phyloP scores from a whole-genome alignment of 1,140 invertebrate species.

The Cyrtorhinus lividipennis region DNA sequence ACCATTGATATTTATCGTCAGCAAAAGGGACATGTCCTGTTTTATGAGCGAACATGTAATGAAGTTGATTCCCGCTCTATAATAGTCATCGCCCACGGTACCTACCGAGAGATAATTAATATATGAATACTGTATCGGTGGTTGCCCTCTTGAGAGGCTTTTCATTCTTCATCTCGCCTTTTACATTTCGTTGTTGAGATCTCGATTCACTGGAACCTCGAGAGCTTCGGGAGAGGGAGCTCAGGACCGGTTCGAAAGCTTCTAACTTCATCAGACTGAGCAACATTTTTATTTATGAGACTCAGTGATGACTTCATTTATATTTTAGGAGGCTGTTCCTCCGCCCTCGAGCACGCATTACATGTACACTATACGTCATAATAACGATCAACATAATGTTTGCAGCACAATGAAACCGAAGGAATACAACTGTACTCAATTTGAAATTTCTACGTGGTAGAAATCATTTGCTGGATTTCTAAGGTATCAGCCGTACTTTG shows the following conservation, averaged over 20 bases:
- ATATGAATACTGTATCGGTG: neutral
- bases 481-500: too few relatives aligned
- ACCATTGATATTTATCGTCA: neutral
- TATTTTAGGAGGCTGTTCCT: neutral
- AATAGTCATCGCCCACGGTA: neutral
- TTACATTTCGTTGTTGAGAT: neutral
- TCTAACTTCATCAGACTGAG: neutral
- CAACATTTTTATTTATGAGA: neutral
- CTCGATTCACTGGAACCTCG: neutral
- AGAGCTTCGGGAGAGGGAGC: neutral
- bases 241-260: neutral
- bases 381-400: neutral
- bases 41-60: neutral
- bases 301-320: neutral
- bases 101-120: neutral
- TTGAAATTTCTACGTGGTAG: neutral
- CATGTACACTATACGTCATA: neutral
- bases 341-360: neutral
- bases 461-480: neutral
- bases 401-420: neutral
- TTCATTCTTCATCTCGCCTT: neutral
- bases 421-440: neutral
- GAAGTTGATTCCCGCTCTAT: neutral
- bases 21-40: neutral
- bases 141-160: too few relatives aligned